Conservation (phyloP, 2,113 vertebrate genomes). For the Columbina picui region DNA sequence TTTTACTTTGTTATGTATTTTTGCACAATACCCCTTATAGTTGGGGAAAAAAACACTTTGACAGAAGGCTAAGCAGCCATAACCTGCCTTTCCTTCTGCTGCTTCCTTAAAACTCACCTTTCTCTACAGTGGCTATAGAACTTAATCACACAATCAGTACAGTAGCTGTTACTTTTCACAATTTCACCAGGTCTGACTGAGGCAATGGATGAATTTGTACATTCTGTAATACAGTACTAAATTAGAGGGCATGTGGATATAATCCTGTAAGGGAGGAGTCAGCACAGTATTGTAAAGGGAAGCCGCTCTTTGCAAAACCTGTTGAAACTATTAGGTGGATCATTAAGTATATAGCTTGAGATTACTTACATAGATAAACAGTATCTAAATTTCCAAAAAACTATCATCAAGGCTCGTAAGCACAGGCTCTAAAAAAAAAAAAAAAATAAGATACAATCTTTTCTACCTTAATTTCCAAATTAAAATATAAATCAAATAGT, state of each 20-base stretch:
- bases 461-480: neutral
- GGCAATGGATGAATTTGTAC: fast-evolving
- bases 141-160: neutral
- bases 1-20: neutral
- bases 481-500: neutral
- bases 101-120: neutral
- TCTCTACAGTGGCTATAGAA: neutral
- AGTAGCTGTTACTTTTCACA: neutral
- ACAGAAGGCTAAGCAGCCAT: neutral
- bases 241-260: neutral
- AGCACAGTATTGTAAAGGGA: neutral
- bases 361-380: neutral
- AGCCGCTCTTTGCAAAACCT: neutral
- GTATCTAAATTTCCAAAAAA: neutral
- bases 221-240: neutral
- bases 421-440: neutral
- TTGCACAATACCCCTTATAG: neutral
- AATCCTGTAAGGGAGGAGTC: fast-evolving
- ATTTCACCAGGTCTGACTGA: neutral
- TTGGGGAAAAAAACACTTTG: neutral
- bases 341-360: neutral
- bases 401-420: neutral
- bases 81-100: neutral
- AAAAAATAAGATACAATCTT: neutral
- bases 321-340: neutral